A percentile compares a stretch with the other conserved stretches of the same genome.
Evolutionary conservation across 2,113 vertebrate genomes (phyloP).

Genomic region (Ascaphus truei): DNA sequence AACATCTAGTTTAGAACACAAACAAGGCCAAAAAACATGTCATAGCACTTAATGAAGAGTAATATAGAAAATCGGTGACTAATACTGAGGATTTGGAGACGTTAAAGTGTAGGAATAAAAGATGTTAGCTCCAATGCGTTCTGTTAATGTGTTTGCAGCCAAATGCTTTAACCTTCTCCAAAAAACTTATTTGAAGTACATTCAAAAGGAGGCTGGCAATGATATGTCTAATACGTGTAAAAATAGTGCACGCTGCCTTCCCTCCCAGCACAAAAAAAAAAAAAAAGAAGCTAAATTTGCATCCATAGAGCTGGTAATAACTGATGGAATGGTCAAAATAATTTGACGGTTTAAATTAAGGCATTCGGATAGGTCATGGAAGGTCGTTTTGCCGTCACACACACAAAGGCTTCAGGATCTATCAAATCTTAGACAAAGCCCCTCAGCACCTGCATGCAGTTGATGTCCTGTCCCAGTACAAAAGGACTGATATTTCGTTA

Average conservation of each 20-base stretch:
- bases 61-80: constrained; percentile 50
- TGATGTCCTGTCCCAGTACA: constrained; percentile 31
- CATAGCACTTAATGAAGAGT: constrained; percentile 65
- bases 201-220: constrained; percentile 68
- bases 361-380: constrained; percentile 61
- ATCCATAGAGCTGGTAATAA: constrained; percentile 66
- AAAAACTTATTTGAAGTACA: constrained; percentile 62
- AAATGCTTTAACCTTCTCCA: constrained; percentile 37
- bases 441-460: constrained; percentile 62
- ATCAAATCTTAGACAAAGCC: constrained; percentile 24
- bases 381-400: constrained; percentile 49
- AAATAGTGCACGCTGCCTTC: constrained; percentile 61
- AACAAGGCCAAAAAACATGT: constrained; percentile 66
- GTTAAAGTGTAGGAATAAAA: constrained; percentile 44
- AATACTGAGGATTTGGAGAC: constrained; percentile 50
- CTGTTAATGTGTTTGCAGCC: constrained; percentile 52
- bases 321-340: constrained; percentile 57
- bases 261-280: constrained; percentile 60
- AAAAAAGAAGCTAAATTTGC: constrained; percentile 67
- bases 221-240: constrained; percentile 62
- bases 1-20: constrained; percentile 53
- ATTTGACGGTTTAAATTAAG: constrained; percentile 69
- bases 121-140: constrained; percentile 48
- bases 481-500: constrained; percentile 48
- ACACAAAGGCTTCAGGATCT: constrained; percentile 43